These are phyloP conservation scores for Notamacropus eugenii DNA, from an alignment of 2,797 vertebrate genomes.

Conservation along the genomic window DNA sequence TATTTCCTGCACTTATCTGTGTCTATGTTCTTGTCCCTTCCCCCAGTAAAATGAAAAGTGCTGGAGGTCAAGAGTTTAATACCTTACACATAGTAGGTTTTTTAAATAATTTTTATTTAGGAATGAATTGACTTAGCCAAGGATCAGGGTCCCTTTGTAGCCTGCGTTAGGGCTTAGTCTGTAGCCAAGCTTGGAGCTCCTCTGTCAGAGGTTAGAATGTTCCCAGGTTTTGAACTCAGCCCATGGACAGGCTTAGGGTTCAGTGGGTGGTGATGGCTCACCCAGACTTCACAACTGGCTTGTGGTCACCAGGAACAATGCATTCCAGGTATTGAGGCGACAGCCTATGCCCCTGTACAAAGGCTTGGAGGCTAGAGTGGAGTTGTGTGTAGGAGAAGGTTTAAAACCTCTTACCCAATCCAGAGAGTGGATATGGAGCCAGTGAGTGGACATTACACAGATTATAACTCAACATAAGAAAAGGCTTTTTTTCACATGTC, in stretches of 20 bases:
- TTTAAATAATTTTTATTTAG: no score
- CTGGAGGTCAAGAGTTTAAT: not conserved
- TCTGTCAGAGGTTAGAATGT: not conserved
- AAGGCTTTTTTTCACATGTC: not conserved
- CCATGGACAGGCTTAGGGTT: not conserved
- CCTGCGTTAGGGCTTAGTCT: no score
- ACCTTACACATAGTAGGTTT: no score
- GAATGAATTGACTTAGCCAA: no score
- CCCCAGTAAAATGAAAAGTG: not conserved
- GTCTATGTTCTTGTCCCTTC: not conserved
- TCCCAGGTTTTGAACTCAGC: conserved; percentile 25
- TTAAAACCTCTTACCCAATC: not conserved
- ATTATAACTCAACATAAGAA: not conserved
- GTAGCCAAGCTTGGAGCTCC: not conserved
- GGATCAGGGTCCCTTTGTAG: no score
- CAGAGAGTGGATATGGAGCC: not conserved
- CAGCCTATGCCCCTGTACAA: not conserved
- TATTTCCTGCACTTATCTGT: not conserved
- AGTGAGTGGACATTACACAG: not conserved
- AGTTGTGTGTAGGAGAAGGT: no score
- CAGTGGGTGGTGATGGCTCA: not conserved
- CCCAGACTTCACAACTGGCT: not conserved
- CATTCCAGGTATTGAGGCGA: not conserved
- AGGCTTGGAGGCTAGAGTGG: not conserved
- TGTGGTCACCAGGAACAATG: not conserved